Base-by-base conservation (phyloP, 2,113 vertebrate species). In the Cyanoderma ruficeps region DNA sequence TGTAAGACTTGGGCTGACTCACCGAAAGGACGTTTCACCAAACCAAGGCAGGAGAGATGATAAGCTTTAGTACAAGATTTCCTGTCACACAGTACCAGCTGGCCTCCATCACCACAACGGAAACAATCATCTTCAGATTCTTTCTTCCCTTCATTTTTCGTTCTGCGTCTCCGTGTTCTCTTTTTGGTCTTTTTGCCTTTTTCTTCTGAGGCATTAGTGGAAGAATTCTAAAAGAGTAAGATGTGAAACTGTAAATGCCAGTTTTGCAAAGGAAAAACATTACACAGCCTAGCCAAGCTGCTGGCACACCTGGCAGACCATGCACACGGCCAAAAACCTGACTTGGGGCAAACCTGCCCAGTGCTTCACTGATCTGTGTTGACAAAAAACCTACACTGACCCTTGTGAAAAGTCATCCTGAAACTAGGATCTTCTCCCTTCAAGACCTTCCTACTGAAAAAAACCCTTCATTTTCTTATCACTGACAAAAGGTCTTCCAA, bases 11-110 rank as follows among this genome's bases (percentile, higher is more conserved):
- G 61, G 76, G 44, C 7, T 5, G 10, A 97, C 98, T 98, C 97
- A 99, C 99, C 99, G 15, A 99, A 99, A 20, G 99, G 99, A 69
- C 99, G 98, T 97, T 99, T 99, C 97, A 98, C 98, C 96, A 99
- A 98, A 88, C 98, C 98, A 53, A 99, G 98, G 87, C 99, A 99
- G 93, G 98, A 98, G 84, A 99, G 98, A 96, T 99, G 99, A 93
- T 99, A 99, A 5, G 99, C 98, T 97, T 99, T 99, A 96, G 99
- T 99, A 97, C 99, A 99, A 72, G 97, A 98, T 96, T 99, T 99
- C 91, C 98, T 99, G 96, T 98, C 99, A 4, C 99, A 99, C 44
- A 99, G 92, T 10, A 99, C 99, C 96, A 99, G 98, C 96, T 99
- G 98, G 3, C 99, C 99, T 12, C 99, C 99, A 3, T 99, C 99